Evolutionary conservation across 2,888 invertebrate species (phyloP).

Genomic region (Nephrocerus scutellatus): DNA sequence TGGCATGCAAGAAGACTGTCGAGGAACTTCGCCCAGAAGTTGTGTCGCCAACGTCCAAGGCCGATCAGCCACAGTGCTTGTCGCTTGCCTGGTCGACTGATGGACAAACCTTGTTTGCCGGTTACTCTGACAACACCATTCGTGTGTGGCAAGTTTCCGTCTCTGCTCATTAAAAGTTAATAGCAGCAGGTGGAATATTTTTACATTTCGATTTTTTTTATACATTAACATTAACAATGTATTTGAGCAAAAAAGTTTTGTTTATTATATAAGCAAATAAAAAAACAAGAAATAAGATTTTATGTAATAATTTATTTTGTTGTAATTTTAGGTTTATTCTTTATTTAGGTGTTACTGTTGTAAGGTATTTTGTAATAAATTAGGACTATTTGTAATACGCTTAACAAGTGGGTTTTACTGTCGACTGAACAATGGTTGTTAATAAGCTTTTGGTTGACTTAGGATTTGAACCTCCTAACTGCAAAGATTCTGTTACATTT

Average conservation of each 20-base stretch:
- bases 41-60: conserved; percentile 67
- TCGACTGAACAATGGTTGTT: too few relatives aligned
- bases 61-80: conserved; percentile 91
- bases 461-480: too few relatives aligned
- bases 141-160: conserved; percentile 98
- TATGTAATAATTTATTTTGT: conserved; percentile 16
- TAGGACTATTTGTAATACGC: too few relatives aligned
- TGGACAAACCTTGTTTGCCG: conserved; percentile 97
- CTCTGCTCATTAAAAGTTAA: conserved; percentile 59
- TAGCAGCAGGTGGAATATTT: neutral
- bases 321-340: conserved; percentile 7
- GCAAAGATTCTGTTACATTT: too few relatives aligned
- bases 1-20: conserved; percentile 98
- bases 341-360: conserved; percentile 7
- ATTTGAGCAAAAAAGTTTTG: conserved; percentile 27
- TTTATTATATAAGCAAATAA: conserved; percentile 40
- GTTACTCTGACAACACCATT: conserved; percentile 97
- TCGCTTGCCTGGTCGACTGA: conserved; percentile 99
- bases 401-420: too few relatives aligned
- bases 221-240: too few relatives aligned
- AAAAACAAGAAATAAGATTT: conserved; percentile 25
- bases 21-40: conserved; percentile 98
- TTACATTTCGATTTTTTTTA: too few relatives aligned
- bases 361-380: conserved; percentile 11
- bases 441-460: too few relatives aligned